phyloP scores from a whole-genome alignment of 2,888 invertebrate species.

The Cephus nigrinus region DNA sequence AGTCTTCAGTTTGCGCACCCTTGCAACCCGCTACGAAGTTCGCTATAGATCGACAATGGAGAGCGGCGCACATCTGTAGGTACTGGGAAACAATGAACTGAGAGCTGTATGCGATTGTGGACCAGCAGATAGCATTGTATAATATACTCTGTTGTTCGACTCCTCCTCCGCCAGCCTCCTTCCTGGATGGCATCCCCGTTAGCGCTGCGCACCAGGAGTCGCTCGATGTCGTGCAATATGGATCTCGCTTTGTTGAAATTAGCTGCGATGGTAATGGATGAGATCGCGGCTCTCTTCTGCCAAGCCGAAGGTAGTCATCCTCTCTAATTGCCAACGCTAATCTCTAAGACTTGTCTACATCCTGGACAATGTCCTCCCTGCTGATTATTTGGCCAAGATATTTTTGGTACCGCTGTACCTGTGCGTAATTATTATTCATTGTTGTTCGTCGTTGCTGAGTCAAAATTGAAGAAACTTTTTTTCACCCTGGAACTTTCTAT shows the following conservation, averaged over 20 bases:
- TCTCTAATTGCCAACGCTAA: neutral
- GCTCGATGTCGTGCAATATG: constrained; percentile 33
- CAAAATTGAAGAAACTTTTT: neutral
- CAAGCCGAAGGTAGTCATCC: neutral
- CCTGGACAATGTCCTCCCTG: neutral
- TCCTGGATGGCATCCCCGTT: constrained; percentile 5
- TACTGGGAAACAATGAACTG: constrained; percentile 62
- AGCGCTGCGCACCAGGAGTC: constrained; percentile 18
- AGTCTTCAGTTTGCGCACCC: constrained; percentile 18
- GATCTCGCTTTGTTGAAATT: constrained; percentile 48
- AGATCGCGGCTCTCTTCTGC: constrained; percentile 19
- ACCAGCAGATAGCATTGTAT: constrained; percentile 63
- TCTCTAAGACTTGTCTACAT: neutral
- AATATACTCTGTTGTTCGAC: constrained; percentile 62
- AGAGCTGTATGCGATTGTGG: constrained; percentile 61
- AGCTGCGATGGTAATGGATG: constrained; percentile 53
- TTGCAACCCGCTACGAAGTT: constrained; percentile 23
- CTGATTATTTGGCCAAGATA: neutral
- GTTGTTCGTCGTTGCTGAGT: neutral
- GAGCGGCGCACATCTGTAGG: constrained; percentile 59
- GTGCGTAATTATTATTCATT: neutral
- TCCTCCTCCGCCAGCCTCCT: constrained; percentile 24
- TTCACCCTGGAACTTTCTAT: neutral
- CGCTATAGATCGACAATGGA: constrained; percentile 51
- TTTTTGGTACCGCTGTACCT: neutral